Base-by-base conservation (phyloP, 2,888 invertebrate species). In the Muschampia plurimacula region DNA sequence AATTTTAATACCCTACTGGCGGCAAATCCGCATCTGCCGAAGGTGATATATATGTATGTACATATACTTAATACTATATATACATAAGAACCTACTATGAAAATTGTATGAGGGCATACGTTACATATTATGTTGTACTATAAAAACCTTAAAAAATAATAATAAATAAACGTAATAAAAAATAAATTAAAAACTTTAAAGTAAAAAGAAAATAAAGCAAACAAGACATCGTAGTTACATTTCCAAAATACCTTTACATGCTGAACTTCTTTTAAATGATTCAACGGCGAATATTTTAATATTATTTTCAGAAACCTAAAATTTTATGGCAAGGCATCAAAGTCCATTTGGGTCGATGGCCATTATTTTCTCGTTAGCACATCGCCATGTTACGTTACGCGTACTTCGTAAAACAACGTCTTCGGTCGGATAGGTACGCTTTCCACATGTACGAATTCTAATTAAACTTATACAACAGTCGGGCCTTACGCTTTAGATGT, bases 381-480 rank as follows among this genome's bases (percentile, higher is more conserved):
- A 67, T 72, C 67, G 62, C 41, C 36, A 65, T 60, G 66, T 39
- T 66, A 57, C 52, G 59, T 28, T 57, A 57, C 28, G 57, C 41
- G 72, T 66, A 67, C 59, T 67, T 62, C 44, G 55, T 57, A 57
- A 57, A 67, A 72, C 72, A 72, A 72, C 62, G 62, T 72, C 55
- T 67, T 55, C 72, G 62, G 72, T 72, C 32, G 67, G 72, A 72
- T 72, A 72, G 72, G 44, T 72, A 67, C 62, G 67, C 59, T 70
- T 57, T 70, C 71, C 71, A 66, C 69, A 46, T 36, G 71, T 63
- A 69, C 75, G 72, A 77, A 75, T 57, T 75, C 74, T 75, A 75
- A 77, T 77, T 75, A 75, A 77, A 75, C 75, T 77, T 73, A 75
- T 55, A 73, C 69, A 74, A 67, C 69, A 64, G 75, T 69, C 28